Evolutionary conservation across 2,797 vertebrate genomes (phyloP).

Genomic region (Melopsittacus undulatus): DNA sequence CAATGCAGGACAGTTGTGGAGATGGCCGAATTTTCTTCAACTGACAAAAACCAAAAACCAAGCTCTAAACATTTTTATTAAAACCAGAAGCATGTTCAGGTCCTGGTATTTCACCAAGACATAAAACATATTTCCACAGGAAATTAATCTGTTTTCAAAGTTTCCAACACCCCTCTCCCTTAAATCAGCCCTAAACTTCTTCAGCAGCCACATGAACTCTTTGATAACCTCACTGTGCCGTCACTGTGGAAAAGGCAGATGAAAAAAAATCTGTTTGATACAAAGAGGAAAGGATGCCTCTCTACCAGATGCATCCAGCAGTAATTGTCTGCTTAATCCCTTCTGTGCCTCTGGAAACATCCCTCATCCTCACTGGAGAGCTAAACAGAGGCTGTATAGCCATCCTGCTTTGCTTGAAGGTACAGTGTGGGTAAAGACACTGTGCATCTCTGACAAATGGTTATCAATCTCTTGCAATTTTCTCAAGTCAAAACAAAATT

Average conservation of each 20-base stretch:
- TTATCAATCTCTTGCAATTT: neutral
- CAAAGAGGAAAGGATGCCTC: neutral
- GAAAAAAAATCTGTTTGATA: neutral
- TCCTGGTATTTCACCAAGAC: slow-evolving; percentile 31
- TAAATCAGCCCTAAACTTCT: slow-evolving; percentile 29
- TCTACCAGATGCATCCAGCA: neutral
- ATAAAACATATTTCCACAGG: slow-evolving; percentile 61
- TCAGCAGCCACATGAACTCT: slow-evolving; percentile 24
- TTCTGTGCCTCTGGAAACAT: neutral
- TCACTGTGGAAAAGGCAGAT: neutral
- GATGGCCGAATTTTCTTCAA: slow-evolving; percentile 7
- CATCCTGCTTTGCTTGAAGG: neutral
- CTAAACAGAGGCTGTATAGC: neutral
- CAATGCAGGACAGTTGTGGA: neutral
- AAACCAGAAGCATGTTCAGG: slow-evolving; percentile 41
- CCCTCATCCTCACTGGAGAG: neutral
- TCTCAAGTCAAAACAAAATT: neutral
- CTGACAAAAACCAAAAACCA: slow-evolving; percentile 23
- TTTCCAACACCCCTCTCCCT: slow-evolving; percentile 14
- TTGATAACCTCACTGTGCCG: neutral
- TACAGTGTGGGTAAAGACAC: neutral
- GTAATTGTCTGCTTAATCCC: neutral
- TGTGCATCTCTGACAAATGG: accelerated
- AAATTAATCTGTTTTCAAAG: slow-evolving; percentile 50
- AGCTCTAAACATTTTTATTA: slow-evolving; percentile 54